These are phyloP conservation scores for Phyllostomus hastatus DNA, from an alignment of 2,113 vertebrate genomes.

Conservation along the genomic window DNA sequence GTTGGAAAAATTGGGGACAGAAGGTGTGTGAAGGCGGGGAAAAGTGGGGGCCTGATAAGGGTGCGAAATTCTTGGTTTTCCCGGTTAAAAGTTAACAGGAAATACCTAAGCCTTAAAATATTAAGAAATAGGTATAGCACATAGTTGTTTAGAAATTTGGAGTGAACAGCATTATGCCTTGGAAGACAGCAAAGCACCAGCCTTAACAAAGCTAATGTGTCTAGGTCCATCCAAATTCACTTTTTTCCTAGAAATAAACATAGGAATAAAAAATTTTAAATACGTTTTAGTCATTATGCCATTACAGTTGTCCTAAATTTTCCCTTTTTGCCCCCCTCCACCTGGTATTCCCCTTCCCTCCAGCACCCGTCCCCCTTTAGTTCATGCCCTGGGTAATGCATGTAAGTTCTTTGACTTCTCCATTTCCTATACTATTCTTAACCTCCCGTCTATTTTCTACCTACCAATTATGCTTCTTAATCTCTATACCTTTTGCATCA, in stretches of 20 bases:
- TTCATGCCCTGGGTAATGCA: no score
- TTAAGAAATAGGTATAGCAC: background rate
- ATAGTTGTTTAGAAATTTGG: background rate
- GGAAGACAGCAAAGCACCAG: background rate
- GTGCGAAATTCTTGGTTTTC: background rate
- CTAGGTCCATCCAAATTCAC: background rate
- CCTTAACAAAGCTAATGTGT: background rate
- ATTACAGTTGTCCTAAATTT: no score
- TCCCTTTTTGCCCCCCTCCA: no score
- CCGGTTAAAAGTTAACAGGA: background rate
- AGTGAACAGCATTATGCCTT: background rate
- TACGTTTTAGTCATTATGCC: no score
- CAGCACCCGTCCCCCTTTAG: no score
- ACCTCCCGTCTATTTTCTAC: no score
- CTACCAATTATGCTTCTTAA: no score
- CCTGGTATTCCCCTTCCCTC: no score
- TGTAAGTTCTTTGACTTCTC: no score
- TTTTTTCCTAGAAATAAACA: background rate
- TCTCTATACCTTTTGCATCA: no score
- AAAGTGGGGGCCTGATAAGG: background rate
- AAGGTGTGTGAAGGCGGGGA: background rate
- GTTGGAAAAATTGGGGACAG: background rate
- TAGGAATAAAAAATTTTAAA: background rate
- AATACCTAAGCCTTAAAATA: background rate
- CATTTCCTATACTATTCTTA: no score